Conservation (phyloP, 2,113 vertebrate species). For the Syngnathus typhle region DNA sequence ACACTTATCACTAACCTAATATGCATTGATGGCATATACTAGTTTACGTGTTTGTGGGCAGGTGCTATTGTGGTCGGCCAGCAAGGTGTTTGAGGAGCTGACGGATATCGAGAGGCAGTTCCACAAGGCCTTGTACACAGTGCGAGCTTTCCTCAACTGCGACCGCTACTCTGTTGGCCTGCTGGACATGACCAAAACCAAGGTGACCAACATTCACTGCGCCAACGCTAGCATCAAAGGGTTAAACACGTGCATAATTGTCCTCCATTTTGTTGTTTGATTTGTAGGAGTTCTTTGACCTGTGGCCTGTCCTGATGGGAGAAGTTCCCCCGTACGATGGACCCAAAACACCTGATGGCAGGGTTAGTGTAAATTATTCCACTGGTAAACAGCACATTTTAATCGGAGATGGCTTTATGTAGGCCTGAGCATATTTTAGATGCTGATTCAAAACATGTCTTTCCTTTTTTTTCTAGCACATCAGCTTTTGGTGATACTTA, state of each 20-base stretch:
- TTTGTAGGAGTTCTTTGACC: conserved; percentile 75
- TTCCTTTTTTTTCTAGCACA: too few species aligned
- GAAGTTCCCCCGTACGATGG: conserved; percentile 73
- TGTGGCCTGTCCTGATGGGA: conserved; percentile 77
- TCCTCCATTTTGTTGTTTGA: background rate
- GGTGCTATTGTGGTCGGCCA: conserved; percentile 79
- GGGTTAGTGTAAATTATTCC: conserved; percentile 55
- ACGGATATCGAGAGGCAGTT: conserved; percentile 79
- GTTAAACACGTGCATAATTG: background rate
- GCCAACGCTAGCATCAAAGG: background rate
- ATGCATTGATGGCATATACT: too few species aligned
- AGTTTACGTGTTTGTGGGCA: conserved; percentile 20
- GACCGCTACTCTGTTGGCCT: conserved; percentile 79
- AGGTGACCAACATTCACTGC: conserved; percentile 47
- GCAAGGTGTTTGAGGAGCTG: conserved; percentile 79
- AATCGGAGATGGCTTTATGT: too few species aligned
- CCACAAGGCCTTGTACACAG: conserved; percentile 79
- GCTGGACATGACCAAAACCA: conserved; percentile 79
- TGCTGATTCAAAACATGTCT: too few species aligned
- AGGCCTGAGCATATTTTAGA: too few species aligned
- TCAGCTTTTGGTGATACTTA: too few species aligned
- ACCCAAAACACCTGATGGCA: conserved; percentile 77
- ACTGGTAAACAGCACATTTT: too few species aligned
- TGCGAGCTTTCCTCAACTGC: conserved; percentile 76
- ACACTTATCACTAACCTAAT: too few species aligned